Percentiles rank a stretch among this genome's conserved stretches.
Evolutionary conservation across 2,113 vertebrate species (phyloP).

Genomic region (Condylura cristata): DNA sequence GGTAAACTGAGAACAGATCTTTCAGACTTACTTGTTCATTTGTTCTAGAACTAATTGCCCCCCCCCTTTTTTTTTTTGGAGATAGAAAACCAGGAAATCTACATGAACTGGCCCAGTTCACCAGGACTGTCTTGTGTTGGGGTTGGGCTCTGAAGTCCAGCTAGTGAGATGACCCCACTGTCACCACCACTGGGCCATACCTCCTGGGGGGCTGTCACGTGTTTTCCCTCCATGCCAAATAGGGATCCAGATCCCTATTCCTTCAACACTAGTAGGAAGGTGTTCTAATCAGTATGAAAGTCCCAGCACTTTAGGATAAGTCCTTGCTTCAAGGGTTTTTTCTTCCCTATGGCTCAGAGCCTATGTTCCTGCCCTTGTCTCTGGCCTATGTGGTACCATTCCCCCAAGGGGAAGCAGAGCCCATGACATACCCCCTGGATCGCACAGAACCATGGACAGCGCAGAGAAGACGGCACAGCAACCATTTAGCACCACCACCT

Average conservation of each 20-base stretch:
- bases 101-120: background rate
- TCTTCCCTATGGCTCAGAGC: background rate
- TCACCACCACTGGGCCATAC: background rate
- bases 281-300: background rate
- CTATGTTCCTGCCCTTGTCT: background rate
- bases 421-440: conserved; percentile 90
- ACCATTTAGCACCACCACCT: conserved; percentile 95
- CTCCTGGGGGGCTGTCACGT: background rate
- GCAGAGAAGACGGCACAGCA: conserved; percentile 92
- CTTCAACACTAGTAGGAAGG: background rate
- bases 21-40: background rate
- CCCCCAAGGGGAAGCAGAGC: background rate
- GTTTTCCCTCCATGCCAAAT: background rate
- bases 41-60: background rate
- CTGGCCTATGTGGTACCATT: rapidly evolving
- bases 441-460: conserved; percentile 92
- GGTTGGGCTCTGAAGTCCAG: background rate
- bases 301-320: background rate
- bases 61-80: background rate
- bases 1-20: background rate
- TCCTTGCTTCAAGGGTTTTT: background rate
- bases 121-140: background rate
- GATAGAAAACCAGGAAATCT: background rate
- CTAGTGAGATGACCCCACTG: background rate
- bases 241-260: background rate